Base-by-base conservation (phyloP, 2,797 vertebrate genomes). In the Trichosurus vulpecula region DNA sequence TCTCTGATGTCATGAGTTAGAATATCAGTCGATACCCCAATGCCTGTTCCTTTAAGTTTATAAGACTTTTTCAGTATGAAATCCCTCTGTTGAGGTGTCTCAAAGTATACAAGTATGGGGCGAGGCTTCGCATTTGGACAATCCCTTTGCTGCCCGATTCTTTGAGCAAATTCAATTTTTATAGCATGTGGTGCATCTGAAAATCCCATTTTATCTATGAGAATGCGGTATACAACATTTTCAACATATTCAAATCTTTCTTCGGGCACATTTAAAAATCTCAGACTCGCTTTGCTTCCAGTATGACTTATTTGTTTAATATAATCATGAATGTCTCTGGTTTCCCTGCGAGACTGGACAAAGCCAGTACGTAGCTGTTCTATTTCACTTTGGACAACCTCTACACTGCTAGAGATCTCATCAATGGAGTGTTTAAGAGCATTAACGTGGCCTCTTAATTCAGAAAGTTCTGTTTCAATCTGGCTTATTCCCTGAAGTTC, bases 401-500 rank as follows among this genome's bases (percentile, higher is more conserved):
- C 99, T 92, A 99, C 99, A 0, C 99, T 99, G 98, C 99, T 99
- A 96, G 99, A 99, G 97, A 99, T 99, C 98, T 99, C 99, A 96
- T 99, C 99, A 47, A 99, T 99, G 47, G 99, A 99, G 98, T 99
- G 99, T 98, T 99, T 99, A 90, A 99, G 98, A 94, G 99, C 99
- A 95, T 99, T 99, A 58, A 99, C 99, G 1, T 99, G 99, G 2
- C 99, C 99, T 93, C 99, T 99, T 93, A 99, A 98, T 98, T 99
- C 99, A 89, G 99, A 99, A 54, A 99, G 99, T 98, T 99, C 99
- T 0, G 99, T 99, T 98, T 99, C 99, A 55, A 99, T 99, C 98
- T 99, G 99, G 98, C 99, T 99, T 98, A 99, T 99, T 91, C 99
- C 99, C 98, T 99, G 99, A 96, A 99, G 99, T 97, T 99, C 99